phyloP scores from a whole-genome alignment of 1,140 invertebrate genomes.

The Trichonephila clavipes region DNA sequence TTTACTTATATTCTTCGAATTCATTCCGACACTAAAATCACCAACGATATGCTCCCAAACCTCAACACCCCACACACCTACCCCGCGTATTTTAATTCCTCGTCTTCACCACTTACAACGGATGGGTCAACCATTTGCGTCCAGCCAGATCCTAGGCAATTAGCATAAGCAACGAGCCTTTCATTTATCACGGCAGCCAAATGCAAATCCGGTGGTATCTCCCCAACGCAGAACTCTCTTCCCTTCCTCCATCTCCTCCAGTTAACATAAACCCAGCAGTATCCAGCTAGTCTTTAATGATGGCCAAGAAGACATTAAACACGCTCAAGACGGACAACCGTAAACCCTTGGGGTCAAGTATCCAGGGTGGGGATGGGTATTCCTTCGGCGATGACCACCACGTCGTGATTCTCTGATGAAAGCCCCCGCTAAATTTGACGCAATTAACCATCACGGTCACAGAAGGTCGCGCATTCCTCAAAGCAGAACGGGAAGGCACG shows the following conservation, averaged over 20 bases:
- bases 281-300: conserved; percentile 11
- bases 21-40: too few relatives aligned
- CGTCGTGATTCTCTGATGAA: conserved; percentile 28
- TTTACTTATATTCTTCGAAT: too few relatives aligned
- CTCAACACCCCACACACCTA: background rate
- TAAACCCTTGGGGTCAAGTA: conserved; percentile 24
- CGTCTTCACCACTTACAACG: background rate
- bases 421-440: conserved; percentile 58
- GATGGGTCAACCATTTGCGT: background rate
- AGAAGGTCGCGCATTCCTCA: conserved; percentile 27
- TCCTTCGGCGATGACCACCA: background rate
- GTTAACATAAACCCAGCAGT: conserved; percentile 22
- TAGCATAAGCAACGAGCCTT: conserved; percentile 28
- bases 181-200: conserved; percentile 21
- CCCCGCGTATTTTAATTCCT: background rate
- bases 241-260: background rate
- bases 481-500: conserved; percentile 20
- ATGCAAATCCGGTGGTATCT: conserved; percentile 26
- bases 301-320: conserved; percentile 51
- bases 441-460: conserved; percentile 53
- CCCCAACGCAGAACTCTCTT: background rate
- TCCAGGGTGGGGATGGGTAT: background rate
- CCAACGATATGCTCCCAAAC: background rate
- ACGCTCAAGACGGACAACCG: conserved; percentile 6
- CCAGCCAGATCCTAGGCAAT: conserved; percentile 19